A percentile compares a stretch with the other conserved stretches of the same genome.
These are phyloP conservation scores for Amorpha juglandis DNA, from an alignment of 2,888 invertebrate species.

Conservation along the genomic window DNA sequence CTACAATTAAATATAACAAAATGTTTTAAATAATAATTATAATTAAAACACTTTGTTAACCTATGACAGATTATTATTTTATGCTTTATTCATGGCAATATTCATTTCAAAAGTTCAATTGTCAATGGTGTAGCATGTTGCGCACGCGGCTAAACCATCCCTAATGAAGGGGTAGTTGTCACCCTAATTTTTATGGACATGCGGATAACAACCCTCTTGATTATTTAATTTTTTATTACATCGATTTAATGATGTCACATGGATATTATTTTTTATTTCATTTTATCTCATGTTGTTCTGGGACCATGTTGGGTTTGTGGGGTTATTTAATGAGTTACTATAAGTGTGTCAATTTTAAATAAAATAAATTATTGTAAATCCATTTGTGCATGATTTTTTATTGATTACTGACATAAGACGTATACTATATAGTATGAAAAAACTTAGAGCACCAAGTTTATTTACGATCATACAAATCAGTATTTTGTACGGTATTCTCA, in stretches of 20 bases:
- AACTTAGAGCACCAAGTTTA: too few species aligned
- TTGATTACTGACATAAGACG: too few species aligned
- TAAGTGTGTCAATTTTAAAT: neutral
- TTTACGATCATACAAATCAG: neutral
- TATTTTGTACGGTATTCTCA: neutral
- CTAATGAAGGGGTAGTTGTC: slow-evolving; percentile 63
- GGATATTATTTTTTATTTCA: slow-evolving; percentile 41
- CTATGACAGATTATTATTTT: neutral
- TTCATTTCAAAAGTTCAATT: neutral
- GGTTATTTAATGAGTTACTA: neutral
- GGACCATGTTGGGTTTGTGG: neutral
- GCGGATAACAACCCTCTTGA: slow-evolving; percentile 62
- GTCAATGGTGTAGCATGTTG: slow-evolving; percentile 36
- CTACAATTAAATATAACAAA: too few species aligned
- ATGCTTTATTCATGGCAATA: neutral
- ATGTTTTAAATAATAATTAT: too few species aligned
- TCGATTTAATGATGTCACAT: neutral
- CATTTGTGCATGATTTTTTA: too few species aligned
- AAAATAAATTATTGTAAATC: too few species aligned
- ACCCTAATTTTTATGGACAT: slow-evolving; percentile 62
- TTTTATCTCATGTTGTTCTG: slow-evolving; percentile 31
- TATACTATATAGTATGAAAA: too few species aligned
- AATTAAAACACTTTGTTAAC: too few species aligned
- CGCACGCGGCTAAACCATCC: slow-evolving; percentile 62
- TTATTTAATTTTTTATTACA: slow-evolving; percentile 66